Conservation (phyloP, 2,113 vertebrate species). For the Notarius quadriscutis region DNA sequence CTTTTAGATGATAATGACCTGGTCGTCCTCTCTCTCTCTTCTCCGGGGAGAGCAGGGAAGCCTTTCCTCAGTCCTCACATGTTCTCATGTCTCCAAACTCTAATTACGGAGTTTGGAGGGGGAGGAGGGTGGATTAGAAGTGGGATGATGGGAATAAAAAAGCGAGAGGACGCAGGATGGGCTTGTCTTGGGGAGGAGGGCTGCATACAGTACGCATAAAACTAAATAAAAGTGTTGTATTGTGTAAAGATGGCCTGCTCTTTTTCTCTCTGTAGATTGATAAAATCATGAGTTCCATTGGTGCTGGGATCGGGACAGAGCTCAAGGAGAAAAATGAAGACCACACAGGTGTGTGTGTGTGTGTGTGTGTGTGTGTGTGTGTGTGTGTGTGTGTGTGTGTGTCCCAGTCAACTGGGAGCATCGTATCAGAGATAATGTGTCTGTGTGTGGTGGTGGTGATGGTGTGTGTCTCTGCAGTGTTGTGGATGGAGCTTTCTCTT, state of each 20-base stretch:
- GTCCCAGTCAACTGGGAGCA: not conserved
- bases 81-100: not conserved
- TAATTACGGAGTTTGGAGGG: conserved; percentile 32
- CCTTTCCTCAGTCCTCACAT: not conserved
- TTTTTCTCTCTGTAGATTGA: conserved; percentile 84
- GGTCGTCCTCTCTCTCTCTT: not conserved
- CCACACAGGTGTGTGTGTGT: conserved; percentile 73
- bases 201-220: not conserved
- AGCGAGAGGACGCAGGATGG: not conserved
- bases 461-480: conserved; percentile 67
- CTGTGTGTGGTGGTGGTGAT: conserved; percentile 16
- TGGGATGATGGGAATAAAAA: conserved; percentile 12
- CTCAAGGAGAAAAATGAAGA: conserved; percentile 79
- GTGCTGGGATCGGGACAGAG: conserved; percentile 87
- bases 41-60: conserved; percentile 6
- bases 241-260: conserved; percentile 27
- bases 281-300: conserved; percentile 98
- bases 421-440: not conserved
- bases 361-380: conserved; percentile 26
- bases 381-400: conserved; percentile 25
- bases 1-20: conserved; percentile 42
- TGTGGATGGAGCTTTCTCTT: conserved; percentile 30
- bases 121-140: not conserved
- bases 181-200: not conserved
- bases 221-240: conserved; percentile 12